These are phyloP conservation scores for Lepidurus couesii DNA, from an alignment of 1,140 invertebrate genomes.

Conservation along the genomic window DNA sequence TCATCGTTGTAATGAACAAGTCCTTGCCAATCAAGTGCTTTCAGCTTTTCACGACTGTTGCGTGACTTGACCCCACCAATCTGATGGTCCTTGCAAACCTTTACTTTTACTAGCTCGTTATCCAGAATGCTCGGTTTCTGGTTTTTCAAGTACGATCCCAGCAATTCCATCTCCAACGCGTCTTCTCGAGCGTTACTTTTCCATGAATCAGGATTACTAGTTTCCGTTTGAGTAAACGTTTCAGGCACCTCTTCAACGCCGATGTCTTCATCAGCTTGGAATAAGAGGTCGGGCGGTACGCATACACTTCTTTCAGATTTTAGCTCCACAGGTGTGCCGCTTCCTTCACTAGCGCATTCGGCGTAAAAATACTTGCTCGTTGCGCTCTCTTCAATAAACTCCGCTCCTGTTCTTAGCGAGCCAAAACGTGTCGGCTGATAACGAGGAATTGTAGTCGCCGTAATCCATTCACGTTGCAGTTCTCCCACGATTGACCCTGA, in stretches of 20 bases:
- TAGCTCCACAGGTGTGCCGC: background rate
- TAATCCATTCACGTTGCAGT: background rate
- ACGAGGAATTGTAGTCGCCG: background rate
- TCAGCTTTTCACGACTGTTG: background rate
- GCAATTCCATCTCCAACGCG: too few species aligned
- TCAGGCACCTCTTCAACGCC: too few species aligned
- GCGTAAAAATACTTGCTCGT: background rate
- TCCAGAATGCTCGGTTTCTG: too few species aligned
- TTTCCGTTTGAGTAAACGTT: too few species aligned
- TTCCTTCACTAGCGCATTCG: background rate
- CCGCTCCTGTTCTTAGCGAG: background rate
- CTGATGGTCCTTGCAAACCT: background rate
- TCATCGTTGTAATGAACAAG: background rate
- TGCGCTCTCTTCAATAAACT: background rate
- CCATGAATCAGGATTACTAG: too few species aligned
- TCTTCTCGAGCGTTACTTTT: too few species aligned
- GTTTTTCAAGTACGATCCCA: too few species aligned
- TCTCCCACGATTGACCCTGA: background rate
- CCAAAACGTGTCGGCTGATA: background rate
- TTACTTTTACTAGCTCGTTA: too few species aligned
- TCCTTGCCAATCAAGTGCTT: background rate
- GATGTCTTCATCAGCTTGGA: background rate
- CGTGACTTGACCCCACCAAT: background rate
- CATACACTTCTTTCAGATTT: background rate
- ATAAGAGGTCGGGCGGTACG: background rate